Percentiles rank a stretch among this genome's conserved stretches.
Conservation (phyloP, 2,888 invertebrate genomes). For the Cephalotes varians region DNA sequence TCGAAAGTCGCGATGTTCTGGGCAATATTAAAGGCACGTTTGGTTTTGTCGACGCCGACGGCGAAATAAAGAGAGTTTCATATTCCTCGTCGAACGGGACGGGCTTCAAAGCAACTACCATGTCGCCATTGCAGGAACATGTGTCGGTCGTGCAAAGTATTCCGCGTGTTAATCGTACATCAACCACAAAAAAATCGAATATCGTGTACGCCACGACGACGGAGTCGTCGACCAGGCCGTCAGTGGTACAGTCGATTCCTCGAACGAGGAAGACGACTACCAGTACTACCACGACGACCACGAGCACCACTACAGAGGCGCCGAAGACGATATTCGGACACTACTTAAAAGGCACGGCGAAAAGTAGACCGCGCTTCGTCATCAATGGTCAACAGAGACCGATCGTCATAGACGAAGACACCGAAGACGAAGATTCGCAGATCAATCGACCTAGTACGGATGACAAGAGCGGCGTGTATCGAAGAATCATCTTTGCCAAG, state of each 20-base stretch:
- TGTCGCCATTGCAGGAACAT: conserved; percentile 85
- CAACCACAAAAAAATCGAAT: conserved; percentile 86
- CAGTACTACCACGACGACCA: conserved; percentile 82
- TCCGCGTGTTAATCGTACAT: conserved; percentile 83
- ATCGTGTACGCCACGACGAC: conserved; percentile 85
- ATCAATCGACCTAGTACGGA: conserved; percentile 80
- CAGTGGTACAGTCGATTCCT: conserved; percentile 90
- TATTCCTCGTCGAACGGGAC: conserved; percentile 89
- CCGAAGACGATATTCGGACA: conserved; percentile 79
- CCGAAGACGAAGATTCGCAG: conserved; percentile 81
- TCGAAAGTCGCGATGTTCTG: conserved; percentile 92
- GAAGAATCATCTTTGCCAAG: conserved; percentile 80
- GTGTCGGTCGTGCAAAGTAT: conserved; percentile 84
- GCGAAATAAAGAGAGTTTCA: conserved; percentile 92
- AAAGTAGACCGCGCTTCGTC: conserved; percentile 79
- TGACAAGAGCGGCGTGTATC: conserved; percentile 75
- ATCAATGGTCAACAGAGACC: conserved; percentile 82
- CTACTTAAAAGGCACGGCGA: conserved; percentile 77
- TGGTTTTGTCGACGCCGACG: conserved; percentile 92
- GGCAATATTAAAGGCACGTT: conserved; percentile 94
- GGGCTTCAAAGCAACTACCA: conserved; percentile 86
- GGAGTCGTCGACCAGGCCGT: conserved; percentile 87
- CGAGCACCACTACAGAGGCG: conserved; percentile 79
- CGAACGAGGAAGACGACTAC: conserved; percentile 86
- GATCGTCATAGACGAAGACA: conserved; percentile 74